Evolutionary conservation across 2,888 invertebrate genomes (phyloP), one percentile per base, ranked within the genome.

Genomic region (Thysanoteuthis rhombus): DNA sequence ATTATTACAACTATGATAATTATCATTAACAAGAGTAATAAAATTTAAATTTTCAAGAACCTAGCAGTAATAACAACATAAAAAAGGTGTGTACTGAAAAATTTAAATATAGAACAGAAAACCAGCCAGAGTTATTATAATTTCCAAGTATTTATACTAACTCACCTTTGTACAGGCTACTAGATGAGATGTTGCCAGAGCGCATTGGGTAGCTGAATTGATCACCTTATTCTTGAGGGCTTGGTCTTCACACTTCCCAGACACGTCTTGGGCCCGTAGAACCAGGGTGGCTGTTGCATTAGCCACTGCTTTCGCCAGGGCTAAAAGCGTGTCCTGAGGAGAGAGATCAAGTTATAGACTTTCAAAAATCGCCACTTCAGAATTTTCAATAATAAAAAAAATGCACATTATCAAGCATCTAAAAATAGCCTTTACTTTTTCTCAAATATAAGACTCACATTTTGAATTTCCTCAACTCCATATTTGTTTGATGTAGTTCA

Each of bases 261-360:
- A 99, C 94, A 99, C 99, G 96, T 98, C 98, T 97, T 99, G 99
- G 0, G 99, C 99, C 96, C 99, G 98, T 93, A 99, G 97, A 3
- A 99, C 99, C 93, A 99, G 97, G 1, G 99, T 98, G 0, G 99
- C 99, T 0, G 99, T 99, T 4, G 99, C 99, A 97, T 99, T 99
- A 90, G 99, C 99, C 52, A 99, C 99, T 0, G 98, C 99, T 97
- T 99, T 99, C 16, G 99, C 99, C 95, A 99, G 97, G 0, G 98
- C 98, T 42, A 99, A 97, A 0, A 99, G 98, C 97, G 99, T 98
- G 95, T 99, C 99, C 97, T 97, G 90, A 92, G 42, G 38, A 91
- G 42, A 75, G 91, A 40, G 19, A 94, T n/a, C n/a, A 8, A 16
- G 6, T 36, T 25, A 16, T 4, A 75, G 22, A 0, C 6, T 75